These are phyloP conservation scores for Vireo griseus DNA, from an alignment of 2,797 vertebrate genomes.

Conservation along the genomic window DNA sequence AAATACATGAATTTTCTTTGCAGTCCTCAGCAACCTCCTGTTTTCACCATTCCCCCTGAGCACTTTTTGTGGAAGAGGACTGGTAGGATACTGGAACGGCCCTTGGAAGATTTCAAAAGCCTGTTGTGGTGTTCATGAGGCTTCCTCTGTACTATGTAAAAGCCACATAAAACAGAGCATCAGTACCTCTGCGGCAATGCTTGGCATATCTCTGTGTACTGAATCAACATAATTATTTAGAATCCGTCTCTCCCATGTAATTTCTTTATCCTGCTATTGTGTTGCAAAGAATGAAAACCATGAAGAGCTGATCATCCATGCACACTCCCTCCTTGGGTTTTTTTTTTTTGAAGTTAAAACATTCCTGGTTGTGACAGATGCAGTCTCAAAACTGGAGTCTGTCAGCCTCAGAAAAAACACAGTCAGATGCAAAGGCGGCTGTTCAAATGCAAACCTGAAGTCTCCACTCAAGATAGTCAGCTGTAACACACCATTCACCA, in stretches of 20 bases:
- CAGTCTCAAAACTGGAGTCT: not conserved
- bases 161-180: slow-evolving; percentile 41
- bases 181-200: not conserved
- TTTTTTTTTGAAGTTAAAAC: not conserved
- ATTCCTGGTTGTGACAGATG: not conserved
- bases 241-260: not conserved
- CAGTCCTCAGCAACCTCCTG: not conserved
- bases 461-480: not conserved
- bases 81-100: not conserved
- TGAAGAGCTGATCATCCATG: not conserved
- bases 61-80: not conserved
- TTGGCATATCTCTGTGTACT: not conserved
- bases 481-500: not conserved
- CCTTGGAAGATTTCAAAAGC: not conserved
- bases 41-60: not conserved
- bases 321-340: not conserved
- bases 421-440: not conserved
- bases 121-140: not conserved
- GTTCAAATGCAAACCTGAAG: not conserved
- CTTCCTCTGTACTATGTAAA: not conserved
- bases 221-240: slow-evolving; percentile 35
- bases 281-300: slow-evolving; percentile 33
- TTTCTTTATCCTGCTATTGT: slow-evolving; percentile 29
- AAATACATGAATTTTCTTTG: not conserved
- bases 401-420: not conserved